A percentile compares a stretch with the other conserved stretches of the same genome.
phyloP scores from a whole-genome alignment of 2,797 vertebrate species.

The Galagoides demidoff region DNA sequence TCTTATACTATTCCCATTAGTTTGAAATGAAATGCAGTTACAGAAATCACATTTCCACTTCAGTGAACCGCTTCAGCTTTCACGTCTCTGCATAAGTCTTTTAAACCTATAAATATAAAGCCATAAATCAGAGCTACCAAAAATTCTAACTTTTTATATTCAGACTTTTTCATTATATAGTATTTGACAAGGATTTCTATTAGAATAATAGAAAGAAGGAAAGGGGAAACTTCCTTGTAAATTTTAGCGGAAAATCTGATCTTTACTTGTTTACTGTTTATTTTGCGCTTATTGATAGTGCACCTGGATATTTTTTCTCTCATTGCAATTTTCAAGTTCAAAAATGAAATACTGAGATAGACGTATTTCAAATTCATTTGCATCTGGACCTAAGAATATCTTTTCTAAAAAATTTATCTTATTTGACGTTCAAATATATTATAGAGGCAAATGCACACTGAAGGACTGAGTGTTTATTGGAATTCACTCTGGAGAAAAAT shows the following conservation, averaged over 20 bases:
- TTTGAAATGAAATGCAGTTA: slow-evolving; percentile 52
- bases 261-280: neutral
- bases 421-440: neutral
- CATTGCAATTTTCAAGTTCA: slow-evolving; percentile 30
- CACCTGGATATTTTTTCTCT: neutral
- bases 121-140: neutral
- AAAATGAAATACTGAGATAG: neutral
- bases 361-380: slow-evolving; percentile 8
- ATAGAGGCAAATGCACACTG: neutral
- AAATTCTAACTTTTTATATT: neutral
- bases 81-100: slow-evolving; percentile 15
- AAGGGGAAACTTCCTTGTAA: neutral
- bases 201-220: neutral
- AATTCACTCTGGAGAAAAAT: neutral
- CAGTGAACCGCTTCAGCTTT: neutral
- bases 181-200: neutral
- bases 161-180: neutral
- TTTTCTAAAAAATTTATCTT: neutral
- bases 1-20: slow-evolving; percentile 41
- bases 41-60: slow-evolving; percentile 54
- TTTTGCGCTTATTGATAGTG: neutral
- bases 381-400: neutral
- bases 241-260: neutral
- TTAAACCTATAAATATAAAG: slow-evolving; percentile 11
- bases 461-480: neutral